Base-by-base conservation (phyloP, 2,797 vertebrate genomes). In the Lepidocolaptes lacrymiger region DNA sequence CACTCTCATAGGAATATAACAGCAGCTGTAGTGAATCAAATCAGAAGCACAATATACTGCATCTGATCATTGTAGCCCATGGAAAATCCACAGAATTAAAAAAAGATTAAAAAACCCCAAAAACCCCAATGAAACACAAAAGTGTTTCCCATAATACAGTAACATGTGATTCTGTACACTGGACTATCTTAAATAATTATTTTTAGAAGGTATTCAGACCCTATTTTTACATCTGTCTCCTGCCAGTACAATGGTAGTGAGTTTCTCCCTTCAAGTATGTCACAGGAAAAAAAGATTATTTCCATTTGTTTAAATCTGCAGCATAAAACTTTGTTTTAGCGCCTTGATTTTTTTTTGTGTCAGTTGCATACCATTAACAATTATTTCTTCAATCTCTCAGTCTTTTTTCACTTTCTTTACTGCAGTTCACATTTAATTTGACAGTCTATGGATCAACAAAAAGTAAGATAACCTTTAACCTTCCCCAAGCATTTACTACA, bases 11-110 rank as follows among this genome's bases (percentile, higher is more conserved):
- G 34, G 41, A 71, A 20, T 62, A 5, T 68, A 84, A 58, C 49
- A 76, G 52, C 67, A 74, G 81, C 44, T 83, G 77, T 37, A 87
- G 63, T 59, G 36, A 76, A 75, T 48, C 80, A 86, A 58, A 72
- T 20, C 17, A 73, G 63, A 54, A 81, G 48, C 1, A 0, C 2
- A 5, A 14, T 23, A 19, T 20, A 32, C 27, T 56, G 20, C 9
- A 22, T 34, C 28, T 76, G 67, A 22, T 30, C 56, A 51, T 0
- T 20, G 56, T 1, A 92, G 30, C 5, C 34, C 34, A 49, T 0
- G 61, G 20, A 48, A 77, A 5, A 49, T 2, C 43, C 2, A 13
- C 44, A 73, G 44, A 88, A 59, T 39, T 39, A 39, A 16, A 63
- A 75, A 63, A 32, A n/a, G 6, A 21, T 68, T 43, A 23, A 18